phyloP scores from a whole-genome alignment of 2,888 invertebrate species.

The Drosophila mulleri region DNA sequence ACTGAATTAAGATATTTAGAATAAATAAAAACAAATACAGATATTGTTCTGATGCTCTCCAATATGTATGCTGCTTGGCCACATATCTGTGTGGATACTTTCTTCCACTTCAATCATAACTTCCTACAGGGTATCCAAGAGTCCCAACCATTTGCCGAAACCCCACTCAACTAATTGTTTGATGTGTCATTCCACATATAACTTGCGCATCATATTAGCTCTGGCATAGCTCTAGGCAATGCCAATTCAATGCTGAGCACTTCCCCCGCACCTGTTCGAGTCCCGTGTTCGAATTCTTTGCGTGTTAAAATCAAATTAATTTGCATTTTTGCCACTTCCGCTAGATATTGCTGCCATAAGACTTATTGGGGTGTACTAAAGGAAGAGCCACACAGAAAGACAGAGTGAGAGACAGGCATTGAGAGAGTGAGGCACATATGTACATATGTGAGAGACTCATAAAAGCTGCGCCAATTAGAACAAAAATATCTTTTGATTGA shows the following conservation, averaged over 20 bases:
- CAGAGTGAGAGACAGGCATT: background rate
- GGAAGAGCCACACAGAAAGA: background rate
- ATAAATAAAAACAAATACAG: too few species aligned
- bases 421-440: background rate
- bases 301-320: constrained; percentile 36
- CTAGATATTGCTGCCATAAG: constrained; percentile 14
- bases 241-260: constrained; percentile 1
- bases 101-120: background rate
- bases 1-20: too few species aligned
- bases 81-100: too few species aligned
- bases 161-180: background rate
- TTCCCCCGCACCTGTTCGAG: background rate
- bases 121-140: background rate
- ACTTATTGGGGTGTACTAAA: constrained; percentile 14
- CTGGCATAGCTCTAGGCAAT: constrained; percentile 5
- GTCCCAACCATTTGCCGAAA: background rate
- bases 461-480: constrained; percentile 57
- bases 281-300: constrained; percentile 7
- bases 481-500: constrained; percentile 56
- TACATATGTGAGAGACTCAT: constrained; percentile 12
- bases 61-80: too few species aligned
- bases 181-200: background rate
- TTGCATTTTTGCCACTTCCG: constrained; percentile 56
- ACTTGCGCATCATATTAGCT: background rate
- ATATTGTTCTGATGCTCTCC: too few species aligned